Evolutionary conservation across 1,140 invertebrate species (phyloP).

Genomic region (Drosophila tsacasi): DNA sequence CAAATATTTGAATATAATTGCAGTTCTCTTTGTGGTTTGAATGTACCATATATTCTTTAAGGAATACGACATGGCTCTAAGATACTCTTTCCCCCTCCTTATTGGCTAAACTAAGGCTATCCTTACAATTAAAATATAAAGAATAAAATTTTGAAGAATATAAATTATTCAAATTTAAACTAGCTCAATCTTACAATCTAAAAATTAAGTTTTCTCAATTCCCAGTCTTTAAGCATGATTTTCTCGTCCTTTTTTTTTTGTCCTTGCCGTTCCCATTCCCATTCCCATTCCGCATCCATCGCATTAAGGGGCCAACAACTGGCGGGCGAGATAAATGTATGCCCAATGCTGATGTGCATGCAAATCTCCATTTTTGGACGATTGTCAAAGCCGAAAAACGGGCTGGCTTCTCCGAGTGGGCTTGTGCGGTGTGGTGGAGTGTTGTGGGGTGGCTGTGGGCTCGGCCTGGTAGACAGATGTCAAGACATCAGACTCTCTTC

Average conservation of each 20-base stretch:
- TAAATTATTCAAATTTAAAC: neutral
- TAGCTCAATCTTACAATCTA: neutral
- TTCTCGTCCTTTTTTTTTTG: neutral
- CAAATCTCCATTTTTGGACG: constrained; percentile 79
- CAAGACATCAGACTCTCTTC: constrained; percentile 72
- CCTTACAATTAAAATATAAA: neutral
- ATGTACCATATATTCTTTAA: too few species aligned
- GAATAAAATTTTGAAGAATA: too few species aligned
- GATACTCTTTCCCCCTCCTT: too few species aligned
- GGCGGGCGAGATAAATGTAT: constrained; percentile 75
- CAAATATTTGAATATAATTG: too few species aligned
- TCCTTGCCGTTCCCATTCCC: neutral
- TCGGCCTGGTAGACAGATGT: constrained; percentile 68
- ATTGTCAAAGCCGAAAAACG: constrained; percentile 55
- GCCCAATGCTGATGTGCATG: constrained; percentile 78
- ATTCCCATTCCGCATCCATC: constrained; percentile 6
- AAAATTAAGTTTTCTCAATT: constrained; percentile 7
- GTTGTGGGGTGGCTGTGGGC: constrained; percentile 3
- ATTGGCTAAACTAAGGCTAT: neutral
- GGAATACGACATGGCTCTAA: too few species aligned
- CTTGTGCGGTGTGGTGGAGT: neutral
- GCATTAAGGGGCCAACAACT: constrained; percentile 63
- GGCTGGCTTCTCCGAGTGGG: neutral
- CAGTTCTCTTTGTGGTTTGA: too few species aligned
- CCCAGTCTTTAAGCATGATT: neutral